These are phyloP conservation scores for Calypte anna DNA, from an alignment of 2,113 vertebrate species.

Conservation along the genomic window DNA sequence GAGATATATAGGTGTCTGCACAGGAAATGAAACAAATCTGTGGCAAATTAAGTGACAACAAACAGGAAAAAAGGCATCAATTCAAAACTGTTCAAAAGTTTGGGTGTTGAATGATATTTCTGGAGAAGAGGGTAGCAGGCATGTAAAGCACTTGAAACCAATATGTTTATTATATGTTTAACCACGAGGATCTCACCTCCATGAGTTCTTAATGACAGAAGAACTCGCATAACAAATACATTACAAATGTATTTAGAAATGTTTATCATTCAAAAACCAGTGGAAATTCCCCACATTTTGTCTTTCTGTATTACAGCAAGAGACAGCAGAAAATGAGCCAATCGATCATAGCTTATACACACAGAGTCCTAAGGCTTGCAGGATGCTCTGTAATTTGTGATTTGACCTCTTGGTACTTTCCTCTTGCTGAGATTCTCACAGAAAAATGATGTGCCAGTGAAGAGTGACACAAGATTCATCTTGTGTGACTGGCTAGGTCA, in stretches of 20 bases:
- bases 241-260: not conserved
- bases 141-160: not conserved
- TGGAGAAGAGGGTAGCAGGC: not conserved
- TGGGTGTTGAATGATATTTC: not conserved
- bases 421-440: constrained; percentile 12
- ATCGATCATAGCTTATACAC: constrained; percentile 7
- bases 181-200: not conserved
- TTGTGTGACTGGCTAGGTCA: constrained; percentile 61
- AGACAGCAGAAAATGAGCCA: constrained; percentile 21
- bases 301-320: not conserved
- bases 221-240: not conserved
- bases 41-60: not conserved
- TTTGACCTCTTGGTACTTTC: constrained; percentile 53
- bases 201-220: not conserved
- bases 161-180: not conserved
- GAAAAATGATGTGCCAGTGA: constrained; percentile 60
- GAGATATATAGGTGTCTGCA: not conserved
- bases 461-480: constrained; percentile 63
- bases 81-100: not conserved
- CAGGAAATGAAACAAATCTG: not conserved
- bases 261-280: not conserved
- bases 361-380: not conserved
- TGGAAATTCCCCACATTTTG: not conserved
- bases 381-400: constrained; percentile 44
- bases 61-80: not conserved